A percentile compares a stretch with the other conserved stretches of the same genome.
Evolutionary conservation across 2,113 vertebrate species (phyloP).

Genomic region (Sus scrofa): T2T-Sscrofa CM000812.6:63082001-63082500

Average conservation of each 20-base stretch:
- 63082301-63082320: neutral
- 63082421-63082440: neutral
- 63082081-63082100: neutral
- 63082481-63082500: neutral
- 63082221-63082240: neutral
- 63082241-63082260: neutral
- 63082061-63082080: neutral
- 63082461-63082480: neutral
- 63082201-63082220: neutral
- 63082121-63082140: neutral
- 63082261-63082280: neutral
- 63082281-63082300: neutral
- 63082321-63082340: neutral
- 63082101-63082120: neutral
- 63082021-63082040: neutral
- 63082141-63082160: too few species aligned
- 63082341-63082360: neutral
- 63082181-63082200: neutral
- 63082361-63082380: neutral
- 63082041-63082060: neutral
- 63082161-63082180: neutral
- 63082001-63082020: neutral
- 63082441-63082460: neutral
- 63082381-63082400: neutral
- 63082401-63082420: neutral